Evolutionary conservation across 1,140 invertebrate species (phyloP).

Genomic region (Acromyrmex charruanus): DNA sequence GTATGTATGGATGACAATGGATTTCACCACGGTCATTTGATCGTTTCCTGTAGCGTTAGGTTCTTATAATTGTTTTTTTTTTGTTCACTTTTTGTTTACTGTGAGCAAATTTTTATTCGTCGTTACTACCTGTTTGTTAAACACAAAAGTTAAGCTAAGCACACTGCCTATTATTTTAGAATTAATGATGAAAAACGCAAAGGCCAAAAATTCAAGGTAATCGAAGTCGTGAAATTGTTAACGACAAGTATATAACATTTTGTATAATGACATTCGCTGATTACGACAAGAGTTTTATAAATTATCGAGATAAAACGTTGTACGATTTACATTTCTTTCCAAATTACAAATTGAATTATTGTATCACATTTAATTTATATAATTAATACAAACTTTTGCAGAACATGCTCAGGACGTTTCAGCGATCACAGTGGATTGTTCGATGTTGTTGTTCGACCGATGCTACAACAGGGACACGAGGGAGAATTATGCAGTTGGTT

Average conservation of each 20-base stretch:
- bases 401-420: constrained; percentile 71
- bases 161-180: background rate
- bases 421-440: constrained; percentile 85
- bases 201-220: constrained; percentile 68
- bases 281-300: background rate
- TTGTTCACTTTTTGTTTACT: constrained; percentile 43
- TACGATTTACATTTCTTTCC: too few species aligned
- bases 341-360: background rate
- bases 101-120: constrained; percentile 44
- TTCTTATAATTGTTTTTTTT: constrained; percentile 54
- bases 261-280: background rate
- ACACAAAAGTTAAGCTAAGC: background rate
- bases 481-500: constrained; percentile 86
- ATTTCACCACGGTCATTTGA: constrained; percentile 3
- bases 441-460: constrained; percentile 84
- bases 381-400: constrained; percentile 40
- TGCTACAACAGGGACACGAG: constrained; percentile 86
- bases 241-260: constrained; percentile 1
- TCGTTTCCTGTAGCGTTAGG: constrained; percentile 33
- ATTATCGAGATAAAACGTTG: background rate
- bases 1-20: constrained; percentile 23
- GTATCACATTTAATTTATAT: background rate
- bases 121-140: constrained; percentile 49
- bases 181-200: constrained; percentile 70
- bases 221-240: constrained; percentile 40